phyloP scores from a whole-genome alignment of 2,113 vertebrate species.

The Machaerirhynchus nigripectus region DNA sequence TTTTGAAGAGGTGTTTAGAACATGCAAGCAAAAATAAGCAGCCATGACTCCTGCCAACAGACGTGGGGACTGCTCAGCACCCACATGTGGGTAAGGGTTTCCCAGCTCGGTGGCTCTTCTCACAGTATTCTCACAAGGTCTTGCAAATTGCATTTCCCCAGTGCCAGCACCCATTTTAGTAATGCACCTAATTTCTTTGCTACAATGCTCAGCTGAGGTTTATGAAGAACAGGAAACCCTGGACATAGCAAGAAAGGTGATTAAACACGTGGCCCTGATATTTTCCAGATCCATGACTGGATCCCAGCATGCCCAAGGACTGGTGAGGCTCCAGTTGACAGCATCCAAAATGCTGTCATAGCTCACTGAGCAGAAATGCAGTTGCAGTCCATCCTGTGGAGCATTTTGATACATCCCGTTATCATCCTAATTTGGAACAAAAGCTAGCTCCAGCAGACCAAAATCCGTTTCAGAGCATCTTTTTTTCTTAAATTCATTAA shows the following conservation, averaged over 20 bases:
- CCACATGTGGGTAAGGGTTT: rapidly evolving
- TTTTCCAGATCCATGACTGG: background rate
- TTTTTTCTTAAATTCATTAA: background rate
- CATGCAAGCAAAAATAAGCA: background rate
- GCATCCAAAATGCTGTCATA: rapidly evolving
- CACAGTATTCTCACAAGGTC: background rate
- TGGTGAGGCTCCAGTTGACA: background rate
- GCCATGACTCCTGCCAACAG: background rate
- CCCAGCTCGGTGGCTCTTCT: background rate
- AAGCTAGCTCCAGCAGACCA: background rate
- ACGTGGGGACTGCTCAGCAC: background rate
- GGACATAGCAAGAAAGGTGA: background rate
- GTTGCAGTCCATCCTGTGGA: background rate
- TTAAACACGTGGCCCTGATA: rapidly evolving
- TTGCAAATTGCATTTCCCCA: background rate
- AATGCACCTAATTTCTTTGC: background rate
- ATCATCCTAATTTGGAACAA: background rate
- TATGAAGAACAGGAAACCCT: background rate
- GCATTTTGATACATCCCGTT: background rate
- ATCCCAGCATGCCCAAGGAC: background rate
- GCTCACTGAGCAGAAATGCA: background rate
- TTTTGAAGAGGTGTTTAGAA: background rate
- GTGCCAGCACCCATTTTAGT: background rate
- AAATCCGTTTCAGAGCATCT: background rate
- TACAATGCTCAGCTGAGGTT: background rate